Percentiles rank a stretch among this genome's conserved stretches.
Conservation (phyloP, 2,888 invertebrate species). For the Euspilapteryx auroguttella region DNA sequence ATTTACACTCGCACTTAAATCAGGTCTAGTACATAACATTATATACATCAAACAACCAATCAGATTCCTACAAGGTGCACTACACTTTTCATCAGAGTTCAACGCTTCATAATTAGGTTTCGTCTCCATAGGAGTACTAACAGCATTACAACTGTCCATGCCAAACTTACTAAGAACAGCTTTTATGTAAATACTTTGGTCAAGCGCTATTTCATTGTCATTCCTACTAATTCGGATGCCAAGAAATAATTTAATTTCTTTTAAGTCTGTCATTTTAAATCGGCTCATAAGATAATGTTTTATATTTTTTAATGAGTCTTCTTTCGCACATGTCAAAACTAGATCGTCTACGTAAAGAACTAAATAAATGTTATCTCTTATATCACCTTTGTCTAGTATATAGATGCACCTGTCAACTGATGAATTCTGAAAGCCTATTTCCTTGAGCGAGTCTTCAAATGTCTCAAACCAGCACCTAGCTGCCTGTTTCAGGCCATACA, state of each 20-base stretch:
- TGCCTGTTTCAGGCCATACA: no score
- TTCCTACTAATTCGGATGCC: constrained; percentile 10
- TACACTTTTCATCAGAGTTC: constrained; percentile 5
- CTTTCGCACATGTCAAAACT: constrained; percentile 3
- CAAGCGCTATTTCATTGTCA: constrained; percentile 8
- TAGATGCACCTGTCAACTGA: constrained; percentile 10
- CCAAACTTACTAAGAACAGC: constrained; percentile 10
- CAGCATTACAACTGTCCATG: constrained; percentile 10
- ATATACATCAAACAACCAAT: constrained; percentile 9
- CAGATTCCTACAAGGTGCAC: constrained; percentile 9
- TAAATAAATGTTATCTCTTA: constrained; percentile 9
- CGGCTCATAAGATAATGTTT: constrained; percentile 8
- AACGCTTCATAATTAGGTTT: constrained; percentile 8
- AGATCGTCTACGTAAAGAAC: constrained; percentile 11
- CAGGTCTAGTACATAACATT: constrained; percentile 8
- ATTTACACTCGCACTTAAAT: constrained; percentile 12
- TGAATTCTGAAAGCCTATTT: constrained; percentile 10
- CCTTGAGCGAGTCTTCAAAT: constrained; percentile 9
- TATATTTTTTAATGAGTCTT: constrained; percentile 6
- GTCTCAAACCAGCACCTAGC: no score
- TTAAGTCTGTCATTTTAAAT: constrained; percentile 11
- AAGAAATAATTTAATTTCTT: constrained; percentile 10
- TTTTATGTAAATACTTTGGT: constrained; percentile 10
- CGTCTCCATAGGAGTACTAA: constrained; percentile 7
- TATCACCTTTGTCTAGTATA: constrained; percentile 7